Evolutionary conservation across 2,113 vertebrate species (phyloP).

Genomic region (Cinclus cinclus): DNA sequence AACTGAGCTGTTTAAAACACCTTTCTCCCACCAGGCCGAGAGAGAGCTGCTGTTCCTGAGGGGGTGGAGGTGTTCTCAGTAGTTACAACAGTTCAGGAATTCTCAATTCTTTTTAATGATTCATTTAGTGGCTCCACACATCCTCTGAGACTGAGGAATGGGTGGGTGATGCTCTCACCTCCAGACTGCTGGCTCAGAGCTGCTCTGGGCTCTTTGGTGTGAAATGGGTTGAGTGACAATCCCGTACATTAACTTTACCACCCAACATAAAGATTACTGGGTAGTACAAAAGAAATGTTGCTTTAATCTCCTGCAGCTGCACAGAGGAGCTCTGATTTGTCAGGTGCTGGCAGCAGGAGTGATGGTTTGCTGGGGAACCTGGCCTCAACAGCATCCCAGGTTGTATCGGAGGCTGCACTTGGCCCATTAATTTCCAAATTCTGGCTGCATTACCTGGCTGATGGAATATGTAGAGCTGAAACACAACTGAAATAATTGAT

Average conservation of each 20-base stretch:
- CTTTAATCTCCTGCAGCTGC: conserved; percentile 40
- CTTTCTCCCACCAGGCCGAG: neutral
- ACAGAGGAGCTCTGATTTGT: neutral
- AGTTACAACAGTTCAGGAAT: neutral
- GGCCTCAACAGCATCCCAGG: neutral
- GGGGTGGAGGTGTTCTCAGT: neutral
- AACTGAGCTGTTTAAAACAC: neutral
- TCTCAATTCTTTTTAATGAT: neutral
- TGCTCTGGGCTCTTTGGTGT: neutral
- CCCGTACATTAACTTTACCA: conserved; percentile 56
- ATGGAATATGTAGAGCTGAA: neutral
- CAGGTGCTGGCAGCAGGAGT: conserved; percentile 20
- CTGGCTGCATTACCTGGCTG: neutral
- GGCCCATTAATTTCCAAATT: conserved; percentile 33
- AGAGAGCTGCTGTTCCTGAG: neutral
- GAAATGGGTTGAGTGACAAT: conserved; percentile 51
- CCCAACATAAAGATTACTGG: conserved; percentile 46
- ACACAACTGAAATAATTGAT: neutral
- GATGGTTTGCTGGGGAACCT: neutral
- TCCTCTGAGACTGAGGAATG: neutral
- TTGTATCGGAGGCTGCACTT: neutral
- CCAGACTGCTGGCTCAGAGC: neutral
- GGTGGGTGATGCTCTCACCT: neutral
- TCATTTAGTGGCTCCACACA: neutral
- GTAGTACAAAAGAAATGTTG: conserved; percentile 60